phyloP scores from a whole-genome alignment of 2,113 vertebrate species.

The Harpagus bidentatus region DNA sequence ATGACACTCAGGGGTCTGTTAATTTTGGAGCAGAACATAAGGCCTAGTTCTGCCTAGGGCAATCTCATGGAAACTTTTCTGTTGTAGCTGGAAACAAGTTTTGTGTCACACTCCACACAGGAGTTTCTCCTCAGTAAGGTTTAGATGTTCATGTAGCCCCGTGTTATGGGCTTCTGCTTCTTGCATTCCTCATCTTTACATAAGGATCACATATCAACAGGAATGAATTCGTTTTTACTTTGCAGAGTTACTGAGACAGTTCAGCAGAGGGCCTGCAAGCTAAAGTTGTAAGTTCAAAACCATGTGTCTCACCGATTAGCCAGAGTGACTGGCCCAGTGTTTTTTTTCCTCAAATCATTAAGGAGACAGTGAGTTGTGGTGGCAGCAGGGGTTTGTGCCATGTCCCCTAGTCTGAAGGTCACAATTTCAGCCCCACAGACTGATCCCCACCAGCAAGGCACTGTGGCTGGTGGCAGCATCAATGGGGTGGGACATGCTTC shows the following conservation, averaged over 20 bases:
- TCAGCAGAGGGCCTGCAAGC: background rate
- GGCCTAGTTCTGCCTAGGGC: background rate
- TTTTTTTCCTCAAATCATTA: background rate
- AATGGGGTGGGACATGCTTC: fast-evolving
- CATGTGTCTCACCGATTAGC: fast-evolving
- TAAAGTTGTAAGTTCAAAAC: background rate
- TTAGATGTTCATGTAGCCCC: background rate
- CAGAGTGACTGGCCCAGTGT: background rate
- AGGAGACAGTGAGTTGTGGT: background rate
- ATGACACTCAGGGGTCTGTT: background rate
- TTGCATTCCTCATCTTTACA: background rate
- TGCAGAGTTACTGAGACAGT: background rate
- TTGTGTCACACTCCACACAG: background rate
- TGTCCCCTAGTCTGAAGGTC: background rate
- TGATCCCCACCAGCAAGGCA: background rate
- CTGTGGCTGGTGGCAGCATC: background rate
- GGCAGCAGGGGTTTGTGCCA: background rate
- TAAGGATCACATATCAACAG: background rate
- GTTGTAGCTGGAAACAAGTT: background rate
- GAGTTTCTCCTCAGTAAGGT: background rate
- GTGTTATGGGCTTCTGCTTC: background rate
- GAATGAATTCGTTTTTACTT: background rate
- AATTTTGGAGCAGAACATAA: background rate
- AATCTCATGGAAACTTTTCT: background rate
- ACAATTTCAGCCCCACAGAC: background rate